Base-by-base conservation (phyloP, 2,888 invertebrate genomes). In the Congeria kusceri region DNA sequence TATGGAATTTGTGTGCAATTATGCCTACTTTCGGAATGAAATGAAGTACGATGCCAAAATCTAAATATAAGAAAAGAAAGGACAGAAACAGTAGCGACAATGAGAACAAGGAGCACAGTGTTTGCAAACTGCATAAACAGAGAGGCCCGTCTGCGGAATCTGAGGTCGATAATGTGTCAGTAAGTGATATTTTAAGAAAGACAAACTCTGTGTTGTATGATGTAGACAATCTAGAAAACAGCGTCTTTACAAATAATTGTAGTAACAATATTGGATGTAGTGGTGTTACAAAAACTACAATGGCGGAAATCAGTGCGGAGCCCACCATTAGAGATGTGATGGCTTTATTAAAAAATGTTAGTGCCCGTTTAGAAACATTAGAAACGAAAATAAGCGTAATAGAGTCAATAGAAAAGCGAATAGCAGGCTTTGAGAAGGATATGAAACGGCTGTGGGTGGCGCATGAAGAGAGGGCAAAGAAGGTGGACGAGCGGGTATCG, bases 141-240 rank as follows among this genome's bases (percentile, higher is more conserved):
- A 44, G 64, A 44, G 64, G 39, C 64, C 53, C 53, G 53, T 53
- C 53, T 20, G 53, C 23, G 53, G 53, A 25, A n/a, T 9, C 53
- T 15, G 39, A 39, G 18, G n/a, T 25, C 53, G 3, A 20, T 53
- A 25, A 53, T 5, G 25, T 25, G 20, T 20, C 2, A 44, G 64
- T 64, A 23, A 64, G 47, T 64, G 64, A 64, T 27, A 44, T 64
- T n/a, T 15, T 62, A n/a, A 62, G 20, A n/a, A n/a, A 1, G 32
- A 29, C 62, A n/a, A 44, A 62, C 27, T 64, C 65, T 23, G 65
- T 65, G n/a, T 53, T 65, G 18, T 53, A 47, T 65, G 53, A 28
- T 29, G 58, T 28, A 9, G 58, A 58, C 25, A 53, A 53, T 53
- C 25, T 53, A 53, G 53, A 53, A 20, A 23, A 20, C 25, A 53